phyloP scores from a whole-genome alignment of 2,113 vertebrate species.

The Elgaria multicarinata region DNA sequence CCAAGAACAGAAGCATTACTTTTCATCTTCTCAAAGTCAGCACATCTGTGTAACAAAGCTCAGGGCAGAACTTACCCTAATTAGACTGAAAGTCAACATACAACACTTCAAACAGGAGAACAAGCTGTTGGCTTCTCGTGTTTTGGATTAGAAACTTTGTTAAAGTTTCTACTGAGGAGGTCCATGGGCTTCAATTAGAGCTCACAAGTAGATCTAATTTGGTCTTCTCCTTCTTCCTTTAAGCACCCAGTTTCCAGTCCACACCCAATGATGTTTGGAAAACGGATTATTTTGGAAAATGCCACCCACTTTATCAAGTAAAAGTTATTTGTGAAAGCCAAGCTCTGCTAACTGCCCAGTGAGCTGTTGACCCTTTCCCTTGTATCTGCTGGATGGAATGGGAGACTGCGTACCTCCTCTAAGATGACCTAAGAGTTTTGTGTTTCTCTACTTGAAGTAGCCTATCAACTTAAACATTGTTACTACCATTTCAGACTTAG shows the following conservation, averaged over 20 bases:
- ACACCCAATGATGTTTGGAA: background rate
- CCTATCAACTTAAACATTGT: background rate
- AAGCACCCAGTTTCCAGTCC: background rate
- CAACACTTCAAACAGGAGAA: background rate
- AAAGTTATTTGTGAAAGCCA: background rate
- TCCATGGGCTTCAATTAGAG: background rate
- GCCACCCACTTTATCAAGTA: background rate
- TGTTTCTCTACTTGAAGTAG: background rate
- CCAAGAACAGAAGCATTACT: background rate
- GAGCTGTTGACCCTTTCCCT: background rate
- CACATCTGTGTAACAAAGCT: background rate
- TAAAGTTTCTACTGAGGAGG: background rate
- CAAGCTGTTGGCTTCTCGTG: background rate
- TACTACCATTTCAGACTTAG: background rate
- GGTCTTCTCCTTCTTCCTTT: background rate
- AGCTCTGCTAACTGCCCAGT: background rate
- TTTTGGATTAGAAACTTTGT: background rate
- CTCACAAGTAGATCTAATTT: background rate
- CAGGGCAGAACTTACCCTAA: background rate
- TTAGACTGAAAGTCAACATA: background rate
- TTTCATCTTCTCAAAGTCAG: constrained; percentile 18
- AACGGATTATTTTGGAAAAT: no score
- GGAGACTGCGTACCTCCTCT: background rate
- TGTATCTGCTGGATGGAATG: background rate
- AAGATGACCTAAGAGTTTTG: background rate